Evolutionary conservation across 2,113 vertebrate species (phyloP).

Genomic region (Pica pica): DNA sequence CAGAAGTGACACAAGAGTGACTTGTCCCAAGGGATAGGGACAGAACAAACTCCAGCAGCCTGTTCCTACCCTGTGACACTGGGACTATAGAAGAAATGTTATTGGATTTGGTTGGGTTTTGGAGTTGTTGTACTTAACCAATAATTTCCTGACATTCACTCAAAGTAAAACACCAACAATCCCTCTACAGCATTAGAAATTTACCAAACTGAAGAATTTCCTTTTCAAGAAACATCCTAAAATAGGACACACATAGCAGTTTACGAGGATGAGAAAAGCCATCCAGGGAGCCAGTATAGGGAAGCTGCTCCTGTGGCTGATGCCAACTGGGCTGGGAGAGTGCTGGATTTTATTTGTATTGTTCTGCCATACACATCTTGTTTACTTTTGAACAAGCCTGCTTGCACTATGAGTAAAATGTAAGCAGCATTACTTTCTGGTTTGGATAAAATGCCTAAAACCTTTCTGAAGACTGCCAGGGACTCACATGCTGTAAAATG

Average conservation of each 20-base stretch:
- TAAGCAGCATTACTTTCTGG: neutral
- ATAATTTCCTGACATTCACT: neutral
- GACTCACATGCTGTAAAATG: neutral
- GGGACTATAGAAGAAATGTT: neutral
- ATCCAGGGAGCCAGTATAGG: neutral
- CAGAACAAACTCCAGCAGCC: neutral
- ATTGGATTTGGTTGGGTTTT: neutral
- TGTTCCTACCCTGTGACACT: neutral
- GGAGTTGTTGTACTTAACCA: neutral
- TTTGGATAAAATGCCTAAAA: neutral
- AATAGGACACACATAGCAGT: neutral
- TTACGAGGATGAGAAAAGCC: neutral
- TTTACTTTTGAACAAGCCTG: neutral
- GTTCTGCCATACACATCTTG: neutral
- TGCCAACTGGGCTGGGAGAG: neutral
- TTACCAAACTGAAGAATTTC: neutral
- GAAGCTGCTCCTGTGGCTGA: neutral
- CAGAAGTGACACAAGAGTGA: neutral
- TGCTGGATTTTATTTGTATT: neutral
- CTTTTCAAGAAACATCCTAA: neutral
- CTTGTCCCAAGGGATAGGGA: neutral
- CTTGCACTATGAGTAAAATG: neutral
- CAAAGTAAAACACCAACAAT: neutral
- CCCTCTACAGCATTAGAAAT: neutral
- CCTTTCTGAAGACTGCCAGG: neutral